Evolutionary conservation across 2,797 vertebrate species (phyloP), one percentile per base, ranked within the genome.

Genomic region (Takifugu ocellatus): DNA sequence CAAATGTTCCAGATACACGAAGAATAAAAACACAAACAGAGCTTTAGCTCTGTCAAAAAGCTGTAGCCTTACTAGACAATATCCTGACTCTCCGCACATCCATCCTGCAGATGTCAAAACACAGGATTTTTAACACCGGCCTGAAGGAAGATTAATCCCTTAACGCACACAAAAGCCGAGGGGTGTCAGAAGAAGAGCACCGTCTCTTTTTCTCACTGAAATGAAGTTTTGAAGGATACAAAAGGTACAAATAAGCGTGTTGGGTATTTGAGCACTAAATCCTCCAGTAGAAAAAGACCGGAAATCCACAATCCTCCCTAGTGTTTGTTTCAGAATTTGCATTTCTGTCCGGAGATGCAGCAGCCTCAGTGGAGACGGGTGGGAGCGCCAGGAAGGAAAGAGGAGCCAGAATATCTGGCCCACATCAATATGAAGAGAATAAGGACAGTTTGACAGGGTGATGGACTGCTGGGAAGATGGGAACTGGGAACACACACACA

Each of bases 161-260:
- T 39, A 39, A 39, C 36, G 3, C 36, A 39, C 54, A 57, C 25
- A 14, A 48, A 27, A 59, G 46, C 54, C 72, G 56, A 59, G 10
- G 51, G 26, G 59, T 51, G 42, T 57, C 51, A 42, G 63, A 74
- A 73, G 46, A 63, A 72, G 78, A 72, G 49, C 75, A 70, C 63
- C 60, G 36, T 39, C 51, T 51, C 26, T 26, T 74, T 36, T 33
- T 54, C 43, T 70, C 79, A 56, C 58, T 27, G 47, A 74, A 81
- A 25, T 25, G 42, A 16, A 51, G 55, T 57, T 48, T 63, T 63
- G 68, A 56, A 58, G 69, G 66, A 75, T 65, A 39, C 60, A 52
- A 44, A 46, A 51, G 48, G 62, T 80, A 79, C 77, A 88, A 88
- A 86, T 84, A 86, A 67, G 75, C 42, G 49, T 48, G 54, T 50